These are phyloP conservation scores for Eupleurogrammus muticus DNA, from an alignment of 2,797 vertebrate species.

Conservation along the genomic window DNA sequence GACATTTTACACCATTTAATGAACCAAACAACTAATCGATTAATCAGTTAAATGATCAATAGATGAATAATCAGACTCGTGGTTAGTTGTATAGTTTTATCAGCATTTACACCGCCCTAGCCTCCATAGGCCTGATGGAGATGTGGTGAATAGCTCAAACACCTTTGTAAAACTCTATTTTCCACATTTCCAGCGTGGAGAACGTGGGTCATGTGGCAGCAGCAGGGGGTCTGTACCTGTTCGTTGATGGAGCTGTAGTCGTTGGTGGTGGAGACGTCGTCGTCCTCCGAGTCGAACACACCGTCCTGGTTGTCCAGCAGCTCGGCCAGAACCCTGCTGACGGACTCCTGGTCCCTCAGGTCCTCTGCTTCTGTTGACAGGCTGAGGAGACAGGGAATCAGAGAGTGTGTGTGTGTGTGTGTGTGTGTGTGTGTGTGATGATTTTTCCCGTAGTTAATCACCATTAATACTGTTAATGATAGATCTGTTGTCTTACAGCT, in stretches of 20 bases:
- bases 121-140: not conserved
- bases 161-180: not conserved
- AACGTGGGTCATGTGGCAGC: too few relatives aligned
- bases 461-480: too few relatives aligned
- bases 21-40: too few relatives aligned
- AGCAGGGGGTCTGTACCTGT: conserved; percentile 82
- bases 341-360: conserved; percentile 93
- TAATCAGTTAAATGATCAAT: too few relatives aligned
- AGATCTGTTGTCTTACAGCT: too few relatives aligned
- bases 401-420: not conserved
- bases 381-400: conserved; percentile 68
- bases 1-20: too few relatives aligned
- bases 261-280: conserved; percentile 94
- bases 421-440: not conserved
- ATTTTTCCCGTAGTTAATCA: not conserved
- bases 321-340: conserved; percentile 93
- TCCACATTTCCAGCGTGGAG: too few relatives aligned
- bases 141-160: not conserved
- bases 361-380: conserved; percentile 94
- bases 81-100: not conserved
- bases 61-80: too few relatives aligned
- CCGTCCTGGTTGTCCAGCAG: conserved; percentile 96
- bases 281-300: conserved; percentile 95
- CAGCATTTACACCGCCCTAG: not conserved
- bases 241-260: conserved; percentile 97